phyloP scores from a whole-genome alignment of 2,113 vertebrate genomes.

The Phoenicopterus ruber region DNA sequence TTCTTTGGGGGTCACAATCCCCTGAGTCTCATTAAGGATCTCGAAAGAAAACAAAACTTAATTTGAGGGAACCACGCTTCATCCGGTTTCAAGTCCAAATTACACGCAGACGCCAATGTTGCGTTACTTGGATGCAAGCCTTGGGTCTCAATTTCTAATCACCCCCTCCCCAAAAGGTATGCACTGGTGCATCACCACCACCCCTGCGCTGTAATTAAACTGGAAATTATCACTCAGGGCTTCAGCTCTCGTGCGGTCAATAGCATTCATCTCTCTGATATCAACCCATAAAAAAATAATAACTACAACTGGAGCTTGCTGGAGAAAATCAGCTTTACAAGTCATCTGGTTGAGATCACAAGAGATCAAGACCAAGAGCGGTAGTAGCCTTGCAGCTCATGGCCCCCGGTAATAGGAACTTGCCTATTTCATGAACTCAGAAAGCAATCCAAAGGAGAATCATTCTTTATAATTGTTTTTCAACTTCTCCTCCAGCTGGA shows the following conservation, averaged over 20 bases:
- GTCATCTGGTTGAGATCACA: background rate
- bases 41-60: background rate
- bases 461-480: constrained; percentile 62
- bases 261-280: background rate
- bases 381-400: background rate
- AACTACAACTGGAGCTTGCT: background rate
- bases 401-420: constrained; percentile 27
- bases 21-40: background rate
- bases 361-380: background rate
- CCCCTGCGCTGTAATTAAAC: background rate
- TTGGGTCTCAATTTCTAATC: background rate
- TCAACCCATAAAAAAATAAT: background rate
- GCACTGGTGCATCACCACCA: background rate
- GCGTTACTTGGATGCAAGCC: background rate
- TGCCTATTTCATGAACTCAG: background rate
- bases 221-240: background rate
- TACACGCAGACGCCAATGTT: rapidly evolving
- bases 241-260: background rate
- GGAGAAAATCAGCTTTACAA: background rate
- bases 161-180: background rate
- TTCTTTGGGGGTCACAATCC: background rate
- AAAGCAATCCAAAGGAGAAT: constrained; percentile 55
- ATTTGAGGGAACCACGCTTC: background rate
- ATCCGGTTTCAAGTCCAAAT: background rate
- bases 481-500: constrained; percentile 63